These are phyloP conservation scores for Coelinius sp. DNA, from an alignment of 2,888 invertebrate species.

Conservation along the genomic window DNA sequence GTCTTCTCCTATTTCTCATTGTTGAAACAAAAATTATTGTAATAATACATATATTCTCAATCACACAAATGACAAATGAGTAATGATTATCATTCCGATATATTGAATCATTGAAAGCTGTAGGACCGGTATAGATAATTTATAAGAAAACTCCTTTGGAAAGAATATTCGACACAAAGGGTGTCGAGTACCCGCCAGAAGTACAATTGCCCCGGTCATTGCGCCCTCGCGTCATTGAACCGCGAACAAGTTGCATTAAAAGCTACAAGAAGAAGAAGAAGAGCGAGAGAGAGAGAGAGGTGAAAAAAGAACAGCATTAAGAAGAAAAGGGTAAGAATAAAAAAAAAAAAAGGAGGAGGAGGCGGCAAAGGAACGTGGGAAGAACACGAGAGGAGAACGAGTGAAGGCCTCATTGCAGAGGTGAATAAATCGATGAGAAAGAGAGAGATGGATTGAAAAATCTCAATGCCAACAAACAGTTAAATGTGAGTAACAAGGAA, in stretches of 20 bases:
- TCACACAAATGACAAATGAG: too few species aligned
- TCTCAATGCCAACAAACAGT: background rate
- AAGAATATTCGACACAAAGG: background rate
- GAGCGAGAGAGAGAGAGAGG: background rate
- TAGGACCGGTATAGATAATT: too few species aligned
- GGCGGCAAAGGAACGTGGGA: conserved; percentile 46
- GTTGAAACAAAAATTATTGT: too few species aligned
- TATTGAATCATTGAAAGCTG: too few species aligned
- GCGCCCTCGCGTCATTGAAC: conserved; percentile 48
- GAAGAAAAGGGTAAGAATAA: background rate
- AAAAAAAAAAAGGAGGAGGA: conserved; percentile 21
- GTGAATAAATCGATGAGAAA: conserved; percentile 35
- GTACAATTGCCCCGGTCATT: conserved; percentile 44
- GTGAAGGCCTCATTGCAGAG: conserved; percentile 38
- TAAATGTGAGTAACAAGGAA: conserved; percentile 31
- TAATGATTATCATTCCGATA: too few species aligned
- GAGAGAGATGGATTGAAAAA: conserved; percentile 17
- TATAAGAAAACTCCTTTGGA: background rate
- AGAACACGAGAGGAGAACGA: conserved; percentile 42
- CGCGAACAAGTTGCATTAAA: conserved; percentile 40
- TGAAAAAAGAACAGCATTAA: background rate
- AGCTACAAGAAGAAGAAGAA: background rate
- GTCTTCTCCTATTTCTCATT: too few species aligned
- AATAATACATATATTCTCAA: too few species aligned
- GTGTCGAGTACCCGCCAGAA: background rate